Evolutionary conservation across 2,113 vertebrate species (phyloP), one percentile per base, ranked within the genome.

Genomic region (Proterorhinus semilunaris): DNA sequence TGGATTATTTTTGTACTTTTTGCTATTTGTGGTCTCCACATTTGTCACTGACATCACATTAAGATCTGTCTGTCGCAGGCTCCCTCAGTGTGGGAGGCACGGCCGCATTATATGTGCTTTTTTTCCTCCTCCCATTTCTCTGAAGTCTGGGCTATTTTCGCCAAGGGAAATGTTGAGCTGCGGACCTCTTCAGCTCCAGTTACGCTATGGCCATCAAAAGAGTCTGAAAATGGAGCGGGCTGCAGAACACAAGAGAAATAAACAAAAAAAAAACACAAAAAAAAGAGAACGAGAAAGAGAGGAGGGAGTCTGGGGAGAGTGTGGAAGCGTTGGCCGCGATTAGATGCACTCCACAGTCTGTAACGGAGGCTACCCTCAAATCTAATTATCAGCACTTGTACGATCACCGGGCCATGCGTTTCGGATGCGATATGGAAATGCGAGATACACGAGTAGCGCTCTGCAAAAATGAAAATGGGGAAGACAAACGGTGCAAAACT

Each of bases 111-210:
- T 10, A 46, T 36, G 27, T 36, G 27, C 46, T 57, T 54, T 62
- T 15, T 58, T 13, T 42, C 17, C 12, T 47, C 48, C 13, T 61
- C 42, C 42, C 13, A 66, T 65, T 59, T 55, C 53, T 75, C 72
- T 71, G 66, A 80, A 69, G 69, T 76, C 45, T 15, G 27, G 64
- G 21, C 52, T 68, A 44, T 80, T 68, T 76, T 62, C 43, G 47
- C 65, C 54, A 6, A 17, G 49, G 51, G 66, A 69, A 65, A 57
- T 75, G 53, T 61, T 68, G 72, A 62, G 69, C 65, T 62, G 61
- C 42, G 21, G 66, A 55, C 78, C 69, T 62, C 73, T 64, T 64
- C 72, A 68, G 36, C 57, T 71, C 54, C n/a, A 76, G 62, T 69
- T 66, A 53, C 43, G 59, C 47, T 53, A 10, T 59, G 42, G 42